A percentile compares a stretch with the other conserved stretches of the same genome.
phyloP scores from a whole-genome alignment of 2,797 vertebrate genomes.

The Scyliorhinus canicula region DNA sequence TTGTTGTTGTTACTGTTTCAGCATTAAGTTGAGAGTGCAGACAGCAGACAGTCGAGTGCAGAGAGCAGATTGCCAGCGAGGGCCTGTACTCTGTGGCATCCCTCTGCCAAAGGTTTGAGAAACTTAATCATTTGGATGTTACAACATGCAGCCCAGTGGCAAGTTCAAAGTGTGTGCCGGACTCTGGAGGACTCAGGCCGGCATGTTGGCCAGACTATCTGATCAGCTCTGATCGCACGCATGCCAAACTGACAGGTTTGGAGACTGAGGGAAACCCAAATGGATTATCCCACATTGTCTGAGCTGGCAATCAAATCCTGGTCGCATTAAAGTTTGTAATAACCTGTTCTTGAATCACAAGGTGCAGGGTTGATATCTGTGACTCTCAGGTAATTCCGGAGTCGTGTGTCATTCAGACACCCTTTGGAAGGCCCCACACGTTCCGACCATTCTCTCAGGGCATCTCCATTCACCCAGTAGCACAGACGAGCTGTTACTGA shows the following conservation, averaged over 20 bases:
- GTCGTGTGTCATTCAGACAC: background rate
- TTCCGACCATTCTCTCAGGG: background rate
- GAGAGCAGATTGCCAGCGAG: background rate
- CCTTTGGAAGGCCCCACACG: background rate
- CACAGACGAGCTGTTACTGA: slow-evolving; percentile 28
- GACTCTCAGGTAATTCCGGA: background rate
- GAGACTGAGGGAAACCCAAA: background rate
- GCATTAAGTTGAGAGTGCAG: background rate
- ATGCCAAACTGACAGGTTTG: background rate
- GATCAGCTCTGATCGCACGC: background rate
- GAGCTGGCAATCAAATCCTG: background rate
- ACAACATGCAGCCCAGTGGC: background rate
- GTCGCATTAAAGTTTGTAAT: background rate
- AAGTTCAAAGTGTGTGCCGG: background rate
- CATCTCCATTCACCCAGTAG: background rate
- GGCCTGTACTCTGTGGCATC: background rate
- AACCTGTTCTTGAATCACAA: background rate
- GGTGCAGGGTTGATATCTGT: background rate
- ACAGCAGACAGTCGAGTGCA: background rate
- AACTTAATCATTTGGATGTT: background rate
- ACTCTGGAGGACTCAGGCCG: background rate
- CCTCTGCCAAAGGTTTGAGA: background rate
- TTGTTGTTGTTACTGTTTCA: background rate
- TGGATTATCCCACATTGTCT: background rate
- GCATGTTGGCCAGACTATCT: background rate